Evolutionary conservation across 1,140 invertebrate species (phyloP).

Genomic region (Drosophila sturtevanti): DNA sequence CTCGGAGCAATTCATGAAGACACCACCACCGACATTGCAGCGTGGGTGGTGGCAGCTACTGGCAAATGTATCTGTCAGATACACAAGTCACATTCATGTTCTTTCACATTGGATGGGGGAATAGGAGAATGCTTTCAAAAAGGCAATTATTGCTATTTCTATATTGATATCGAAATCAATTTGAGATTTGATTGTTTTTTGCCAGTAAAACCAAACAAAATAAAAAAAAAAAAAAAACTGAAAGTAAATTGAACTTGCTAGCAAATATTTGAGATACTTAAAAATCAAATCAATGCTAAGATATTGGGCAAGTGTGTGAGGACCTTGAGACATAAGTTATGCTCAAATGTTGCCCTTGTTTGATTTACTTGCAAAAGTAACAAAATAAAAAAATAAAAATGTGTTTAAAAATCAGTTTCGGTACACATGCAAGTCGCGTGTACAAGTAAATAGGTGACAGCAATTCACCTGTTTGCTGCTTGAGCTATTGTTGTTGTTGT

Average conservation of each 20-base stretch:
- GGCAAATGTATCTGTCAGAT: slow-evolving; percentile 64
- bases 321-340: slow-evolving; percentile 48
- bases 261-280: background rate
- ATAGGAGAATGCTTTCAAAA: too few relatives aligned
- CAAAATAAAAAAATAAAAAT: slow-evolving; percentile 25
- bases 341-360: slow-evolving; percentile 58
- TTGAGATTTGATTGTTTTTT: too few relatives aligned
- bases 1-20: slow-evolving; percentile 52
- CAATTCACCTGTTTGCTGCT: slow-evolving; percentile 6
- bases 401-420: slow-evolving; percentile 10
- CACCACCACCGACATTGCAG: background rate
- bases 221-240: background rate
- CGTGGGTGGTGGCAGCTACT: slow-evolving; percentile 22
- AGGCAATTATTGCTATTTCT: too few relatives aligned
- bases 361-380: slow-evolving; percentile 56
- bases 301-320: slow-evolving; percentile 18
- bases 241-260: slow-evolving; percentile 15
- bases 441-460: background rate
- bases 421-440: slow-evolving; percentile 51
- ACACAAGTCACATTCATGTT: slow-evolving; percentile 24
- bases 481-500: background rate
- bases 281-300: slow-evolving; percentile 57
- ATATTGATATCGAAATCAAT: too few relatives aligned
- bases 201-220: too few relatives aligned
- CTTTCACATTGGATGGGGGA: background rate